Conservation (phyloP, 2,113 vertebrate species). For the Tachuris rubrigastra region DNA sequence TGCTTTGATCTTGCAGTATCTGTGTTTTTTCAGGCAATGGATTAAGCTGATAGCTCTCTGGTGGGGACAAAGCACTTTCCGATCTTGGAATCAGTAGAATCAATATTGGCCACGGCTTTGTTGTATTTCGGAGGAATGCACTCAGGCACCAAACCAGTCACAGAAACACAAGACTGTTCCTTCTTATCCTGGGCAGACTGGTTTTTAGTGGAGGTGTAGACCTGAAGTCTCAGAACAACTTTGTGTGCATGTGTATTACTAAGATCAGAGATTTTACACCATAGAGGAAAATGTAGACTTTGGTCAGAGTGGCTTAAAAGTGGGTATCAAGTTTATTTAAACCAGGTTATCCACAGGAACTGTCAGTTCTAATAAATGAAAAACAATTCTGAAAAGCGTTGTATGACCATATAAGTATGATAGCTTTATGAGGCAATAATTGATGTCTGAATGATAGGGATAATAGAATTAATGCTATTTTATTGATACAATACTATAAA, state of each 20-base stretch:
- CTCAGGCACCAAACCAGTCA: not conserved
- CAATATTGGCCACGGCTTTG: not conserved
- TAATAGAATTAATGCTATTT: not conserved
- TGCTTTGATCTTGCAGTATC: not conserved
- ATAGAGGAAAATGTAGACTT: not conserved
- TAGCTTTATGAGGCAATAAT: not conserved
- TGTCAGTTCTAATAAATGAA: not conserved
- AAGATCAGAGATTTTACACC: not conserved
- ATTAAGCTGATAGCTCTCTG: not conserved
- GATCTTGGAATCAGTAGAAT: not conserved
- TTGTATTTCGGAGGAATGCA: not conserved
- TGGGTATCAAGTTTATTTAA: not conserved
- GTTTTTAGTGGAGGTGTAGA: not conserved
- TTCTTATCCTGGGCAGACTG: not conserved
- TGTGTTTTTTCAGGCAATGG: not conserved
- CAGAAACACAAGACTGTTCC: not conserved
- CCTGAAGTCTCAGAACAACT: not conserved
- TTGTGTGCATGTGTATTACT: not conserved
- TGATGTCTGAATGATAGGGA: not conserved
- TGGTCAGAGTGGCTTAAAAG: not conserved
- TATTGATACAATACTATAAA: not conserved
- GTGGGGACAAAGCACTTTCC: not conserved
- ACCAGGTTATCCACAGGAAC: not conserved
- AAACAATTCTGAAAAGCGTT: not conserved
- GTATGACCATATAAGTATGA: not conserved